Evolutionary conservation across 2,888 invertebrate genomes (phyloP).

Genomic region (Myopa testacea): DNA sequence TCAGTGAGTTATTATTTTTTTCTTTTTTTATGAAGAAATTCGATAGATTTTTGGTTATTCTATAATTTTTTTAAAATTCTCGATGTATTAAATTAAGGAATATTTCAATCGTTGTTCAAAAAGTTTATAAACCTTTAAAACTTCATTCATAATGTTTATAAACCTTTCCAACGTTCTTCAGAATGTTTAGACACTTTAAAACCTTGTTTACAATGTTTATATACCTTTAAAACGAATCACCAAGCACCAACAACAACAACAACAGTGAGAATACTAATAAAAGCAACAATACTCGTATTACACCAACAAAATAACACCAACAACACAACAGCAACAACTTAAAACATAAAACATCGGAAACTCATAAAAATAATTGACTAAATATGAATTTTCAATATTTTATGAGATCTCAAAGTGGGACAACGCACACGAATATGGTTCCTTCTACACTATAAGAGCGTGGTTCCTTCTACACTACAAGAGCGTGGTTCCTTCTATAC

Average conservation of each 20-base stretch:
- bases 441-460: too few species aligned
- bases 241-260: background rate
- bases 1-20: background rate
- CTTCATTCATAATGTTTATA: background rate
- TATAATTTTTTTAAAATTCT: background rate
- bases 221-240: background rate
- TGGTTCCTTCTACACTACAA: too few species aligned
- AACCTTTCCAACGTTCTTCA: too few species aligned
- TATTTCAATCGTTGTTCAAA: too few species aligned
- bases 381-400: slow-evolving; percentile 23
- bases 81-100: too few species aligned
- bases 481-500: too few species aligned
- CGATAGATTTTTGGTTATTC: background rate
- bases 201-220: too few species aligned
- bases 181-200: too few species aligned
- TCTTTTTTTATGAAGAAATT: background rate
- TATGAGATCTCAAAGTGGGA: slow-evolving; percentile 14
- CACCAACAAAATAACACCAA: background rate
- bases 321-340: background rate
- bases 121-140: background rate
- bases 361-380: slow-evolving; percentile 21
- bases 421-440: background rate
- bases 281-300: background rate
- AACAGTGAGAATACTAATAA: background rate
- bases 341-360: slow-evolving; percentile 14